These are phyloP conservation scores for Parnassius orleans DNA, from an alignment of 2,888 invertebrate species.

Conservation along the genomic window DNA sequence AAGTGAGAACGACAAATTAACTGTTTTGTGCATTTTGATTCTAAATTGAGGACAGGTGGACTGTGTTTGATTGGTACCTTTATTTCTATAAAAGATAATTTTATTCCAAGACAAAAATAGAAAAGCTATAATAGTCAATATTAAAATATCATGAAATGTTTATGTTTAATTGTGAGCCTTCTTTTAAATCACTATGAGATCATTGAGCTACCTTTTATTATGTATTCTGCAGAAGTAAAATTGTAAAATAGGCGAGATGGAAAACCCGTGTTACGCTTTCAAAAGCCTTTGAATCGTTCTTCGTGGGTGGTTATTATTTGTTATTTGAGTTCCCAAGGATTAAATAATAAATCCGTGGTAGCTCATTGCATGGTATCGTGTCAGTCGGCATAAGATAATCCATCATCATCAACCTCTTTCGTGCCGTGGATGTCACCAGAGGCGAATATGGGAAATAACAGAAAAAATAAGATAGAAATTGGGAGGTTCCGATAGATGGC, in stretches of 20 bases:
- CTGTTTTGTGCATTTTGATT: too few species aligned
- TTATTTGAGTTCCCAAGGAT: background rate
- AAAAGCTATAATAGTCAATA: too few species aligned
- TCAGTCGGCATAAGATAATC: background rate
- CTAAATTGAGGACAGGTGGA: too few species aligned
- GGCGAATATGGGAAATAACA: too few species aligned
- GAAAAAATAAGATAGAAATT: too few species aligned
- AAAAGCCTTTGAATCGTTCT: background rate
- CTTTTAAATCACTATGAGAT: background rate
- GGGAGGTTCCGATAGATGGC: too few species aligned
- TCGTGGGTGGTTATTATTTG: background rate
- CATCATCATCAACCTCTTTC: background rate
- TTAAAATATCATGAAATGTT: too few species aligned
- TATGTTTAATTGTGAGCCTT: background rate
- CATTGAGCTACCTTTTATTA: constrained; percentile 1
- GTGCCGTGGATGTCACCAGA: too few species aligned
- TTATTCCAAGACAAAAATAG: too few species aligned
- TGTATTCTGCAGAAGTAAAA: constrained; percentile 13
- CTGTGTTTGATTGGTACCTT: too few species aligned
- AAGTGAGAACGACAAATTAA: too few species aligned
- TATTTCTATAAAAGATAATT: too few species aligned
- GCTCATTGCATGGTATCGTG: background rate
- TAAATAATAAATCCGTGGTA: background rate
- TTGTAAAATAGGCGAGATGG: constrained; percentile 16
- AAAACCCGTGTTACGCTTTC: constrained; percentile 14